These are phyloP conservation scores for Acipenser oxyrinchus DNA, from an alignment of 2,797 vertebrate genomes.

Conservation along the genomic window DNA sequence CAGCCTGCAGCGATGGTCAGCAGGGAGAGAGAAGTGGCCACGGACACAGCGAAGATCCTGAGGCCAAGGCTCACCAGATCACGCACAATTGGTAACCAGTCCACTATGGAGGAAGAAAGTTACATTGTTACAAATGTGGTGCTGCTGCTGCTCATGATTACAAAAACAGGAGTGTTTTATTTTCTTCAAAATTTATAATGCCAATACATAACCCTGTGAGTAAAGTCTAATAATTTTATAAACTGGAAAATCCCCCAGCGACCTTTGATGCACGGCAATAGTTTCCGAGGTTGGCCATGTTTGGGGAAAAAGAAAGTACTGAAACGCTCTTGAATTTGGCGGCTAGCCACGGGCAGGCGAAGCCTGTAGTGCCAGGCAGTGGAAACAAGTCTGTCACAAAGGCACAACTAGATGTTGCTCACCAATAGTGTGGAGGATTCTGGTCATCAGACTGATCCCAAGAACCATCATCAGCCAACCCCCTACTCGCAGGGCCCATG, in stretches of 20 bases:
- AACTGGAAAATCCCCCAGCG: no score
- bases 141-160: no score
- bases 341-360: no score
- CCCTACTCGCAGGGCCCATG: conserved; percentile 76
- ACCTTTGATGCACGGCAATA: no score
- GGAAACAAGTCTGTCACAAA: no score
- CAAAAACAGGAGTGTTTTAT: no score
- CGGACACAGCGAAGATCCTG: conserved; percentile 76
- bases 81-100: conserved; percentile 86
- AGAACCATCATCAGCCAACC: conserved; percentile 91
- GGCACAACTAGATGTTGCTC: conserved; percentile 25
- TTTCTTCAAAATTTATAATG: no score
- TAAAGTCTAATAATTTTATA: no score
- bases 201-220: neutral
- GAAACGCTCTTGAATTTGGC: no score
- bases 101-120: conserved; percentile 61
- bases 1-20: conserved; percentile 73
- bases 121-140: neutral
- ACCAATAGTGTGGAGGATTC: conserved; percentile 84
- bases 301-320: no score
- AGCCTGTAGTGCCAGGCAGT: no score
- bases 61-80: conserved; percentile 82
- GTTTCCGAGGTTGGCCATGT: no score
- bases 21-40: conserved; percentile 78
- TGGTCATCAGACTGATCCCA: conserved; percentile 77